These are phyloP conservation scores for Pagetopsis macropterus DNA, from an alignment of 2,797 vertebrate genomes.

Conservation along the genomic window DNA sequence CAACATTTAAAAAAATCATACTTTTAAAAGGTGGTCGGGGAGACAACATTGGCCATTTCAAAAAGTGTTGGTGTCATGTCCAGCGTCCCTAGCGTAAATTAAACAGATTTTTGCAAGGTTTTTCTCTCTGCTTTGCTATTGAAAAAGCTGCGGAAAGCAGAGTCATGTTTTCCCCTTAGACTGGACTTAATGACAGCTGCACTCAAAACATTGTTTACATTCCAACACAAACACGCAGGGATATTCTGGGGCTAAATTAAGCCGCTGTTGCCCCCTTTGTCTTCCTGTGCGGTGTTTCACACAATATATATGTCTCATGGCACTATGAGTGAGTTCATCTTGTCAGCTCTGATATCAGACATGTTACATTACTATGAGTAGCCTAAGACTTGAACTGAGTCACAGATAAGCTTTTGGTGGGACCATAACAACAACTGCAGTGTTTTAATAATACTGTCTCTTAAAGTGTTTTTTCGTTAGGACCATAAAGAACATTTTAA, in stretches of 20 bases:
- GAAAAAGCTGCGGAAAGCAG: background rate
- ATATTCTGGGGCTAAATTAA: constrained; percentile 22
- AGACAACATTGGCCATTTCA: too few species aligned
- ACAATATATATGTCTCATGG: background rate
- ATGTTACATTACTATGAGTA: background rate
- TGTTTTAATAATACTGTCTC: background rate
- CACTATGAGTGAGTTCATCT: background rate
- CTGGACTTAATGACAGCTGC: background rate
- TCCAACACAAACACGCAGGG: constrained; percentile 9
- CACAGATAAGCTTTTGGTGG: background rate
- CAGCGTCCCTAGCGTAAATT: too few species aligned
- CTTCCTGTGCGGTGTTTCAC: background rate
- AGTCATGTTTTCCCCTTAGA: background rate
- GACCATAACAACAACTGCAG: constrained; percentile 6
- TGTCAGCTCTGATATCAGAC: background rate
- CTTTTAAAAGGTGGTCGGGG: too few species aligned
- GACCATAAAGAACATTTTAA: constrained; percentile 2
- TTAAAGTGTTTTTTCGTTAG: background rate
- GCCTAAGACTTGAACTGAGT: constrained; percentile 5
- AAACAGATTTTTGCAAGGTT: too few species aligned
- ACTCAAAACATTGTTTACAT: constrained; percentile 4
- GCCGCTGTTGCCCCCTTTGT: background rate
- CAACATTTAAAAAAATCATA: too few species aligned
- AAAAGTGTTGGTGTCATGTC: too few species aligned
- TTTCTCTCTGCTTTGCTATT: background rate